Evolutionary conservation across 2,888 invertebrate genomes (phyloP).

Genomic region (Leptopilina drosophilae): DNA sequence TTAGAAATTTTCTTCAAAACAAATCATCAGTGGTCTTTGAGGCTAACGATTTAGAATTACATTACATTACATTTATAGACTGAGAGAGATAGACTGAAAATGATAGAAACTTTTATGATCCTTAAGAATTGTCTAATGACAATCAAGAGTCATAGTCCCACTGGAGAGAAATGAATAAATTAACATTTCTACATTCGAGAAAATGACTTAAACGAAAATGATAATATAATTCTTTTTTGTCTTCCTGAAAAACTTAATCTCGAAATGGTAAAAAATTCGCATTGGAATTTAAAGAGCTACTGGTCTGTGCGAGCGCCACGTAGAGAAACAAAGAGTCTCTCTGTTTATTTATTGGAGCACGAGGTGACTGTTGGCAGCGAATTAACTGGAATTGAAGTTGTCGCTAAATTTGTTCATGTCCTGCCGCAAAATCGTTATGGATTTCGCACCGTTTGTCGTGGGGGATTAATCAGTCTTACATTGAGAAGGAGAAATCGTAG

Average conservation of each 20-base stretch:
- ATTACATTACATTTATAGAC: constrained; percentile 27
- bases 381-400: constrained; percentile 62
- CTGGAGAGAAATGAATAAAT: background rate
- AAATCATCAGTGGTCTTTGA: constrained; percentile 26
- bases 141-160: background rate
- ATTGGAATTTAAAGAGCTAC: constrained; percentile 63
- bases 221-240: too few relatives aligned
- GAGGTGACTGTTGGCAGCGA: constrained; percentile 64
- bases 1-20: constrained; percentile 15
- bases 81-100: constrained; percentile 25
- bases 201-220: background rate
- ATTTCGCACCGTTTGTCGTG: constrained; percentile 57
- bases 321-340: constrained; percentile 49
- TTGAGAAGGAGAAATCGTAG: constrained; percentile 59
- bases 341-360: constrained; percentile 62
- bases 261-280: constrained; percentile 58
- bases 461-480: constrained; percentile 65
- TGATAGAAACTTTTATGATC: background rate
- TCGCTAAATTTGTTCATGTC: constrained; percentile 67
- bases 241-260: background rate
- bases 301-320: constrained; percentile 60
- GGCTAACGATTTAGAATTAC: constrained; percentile 23
- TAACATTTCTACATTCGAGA: background rate
- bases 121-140: background rate
- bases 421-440: constrained; percentile 55